phyloP scores from a whole-genome alignment of 2,113 vertebrate species.

The Eudyptes chrysolophus region DNA sequence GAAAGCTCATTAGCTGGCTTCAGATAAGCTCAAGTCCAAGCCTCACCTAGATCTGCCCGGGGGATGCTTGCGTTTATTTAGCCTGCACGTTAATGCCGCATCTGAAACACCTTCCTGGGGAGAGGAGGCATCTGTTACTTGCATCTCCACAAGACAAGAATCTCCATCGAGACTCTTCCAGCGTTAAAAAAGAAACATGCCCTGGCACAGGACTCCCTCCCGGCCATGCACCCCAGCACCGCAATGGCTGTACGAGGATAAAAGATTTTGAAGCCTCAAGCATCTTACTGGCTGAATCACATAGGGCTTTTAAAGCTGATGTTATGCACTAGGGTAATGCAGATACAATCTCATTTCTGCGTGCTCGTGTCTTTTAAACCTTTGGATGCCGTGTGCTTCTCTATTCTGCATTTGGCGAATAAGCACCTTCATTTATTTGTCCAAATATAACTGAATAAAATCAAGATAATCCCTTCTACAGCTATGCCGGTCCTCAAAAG shows the following conservation, averaged over 20 bases:
- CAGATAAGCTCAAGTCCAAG: neutral
- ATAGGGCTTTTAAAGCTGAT: neutral
- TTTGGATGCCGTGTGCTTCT: neutral
- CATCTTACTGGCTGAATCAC: neutral
- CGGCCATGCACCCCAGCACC: rapidly evolving
- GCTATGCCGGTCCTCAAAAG: neutral
- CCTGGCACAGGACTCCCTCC: neutral
- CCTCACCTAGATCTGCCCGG: neutral
- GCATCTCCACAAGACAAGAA: too few relatives aligned
- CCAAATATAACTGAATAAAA: neutral
- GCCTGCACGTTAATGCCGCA: neutral
- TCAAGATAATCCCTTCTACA: neutral
- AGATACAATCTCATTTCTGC: neutral
- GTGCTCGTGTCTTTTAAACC: neutral
- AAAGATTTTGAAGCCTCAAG: neutral
- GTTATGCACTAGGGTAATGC: neutral
- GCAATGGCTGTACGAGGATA: neutral
- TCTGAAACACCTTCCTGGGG: neutral
- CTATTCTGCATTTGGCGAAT: neutral
- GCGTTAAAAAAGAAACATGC: rapidly evolving
- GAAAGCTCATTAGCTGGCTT: neutral
- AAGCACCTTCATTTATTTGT: neutral
- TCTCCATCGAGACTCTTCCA: neutral
- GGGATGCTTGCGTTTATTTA: neutral
- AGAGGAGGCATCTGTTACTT: neutral